Base-by-base conservation (phyloP, 2,797 vertebrate species). In the Sebastiscus albofasciatus region DNA sequence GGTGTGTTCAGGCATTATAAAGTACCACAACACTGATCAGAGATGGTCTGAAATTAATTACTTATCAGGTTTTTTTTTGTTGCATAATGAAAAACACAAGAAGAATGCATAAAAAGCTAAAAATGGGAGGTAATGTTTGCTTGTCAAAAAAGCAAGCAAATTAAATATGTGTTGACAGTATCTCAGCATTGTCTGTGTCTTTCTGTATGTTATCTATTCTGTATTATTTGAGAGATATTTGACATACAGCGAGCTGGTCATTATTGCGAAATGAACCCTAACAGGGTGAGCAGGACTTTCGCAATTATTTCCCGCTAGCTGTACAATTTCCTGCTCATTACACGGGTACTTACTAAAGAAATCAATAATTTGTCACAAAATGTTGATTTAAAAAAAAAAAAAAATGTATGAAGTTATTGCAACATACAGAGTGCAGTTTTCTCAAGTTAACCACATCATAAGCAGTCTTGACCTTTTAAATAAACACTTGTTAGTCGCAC, bases 391-490 rank as follows among this genome's bases (percentile, higher is more conserved):
- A 46, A 46, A 46, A 18, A 18, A 46, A 46, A 46, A 18, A 8
- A 3, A 0, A 8, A 3, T 46, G 8, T 46, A 46, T 73, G 16
- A 69, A 69, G 1, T 36, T 56, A 27, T 62, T 76, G 1, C 34
- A 54, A 8, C 6, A 34, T 18, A 59, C 27, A 6, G 3, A 61
- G n/a, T 62, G 4, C 10, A n/a, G 20, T 81, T 72, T 72, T 69
- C 26, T 52, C 34, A 52, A 2, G 10, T 66, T 34, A 64, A 69
- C 67, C 82, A 80, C 68, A 80, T 31, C 20, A 10, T 87, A 70
- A 81, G 12, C 27, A 33, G 16, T 29, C 12, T 16, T 77, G 55
- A 76, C 67, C 76, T 34, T 76, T 70, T 85, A 58, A 12, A 10
- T 64, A 14, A 61, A 22, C 18, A 26, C 1, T 60, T 34, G 6